Percentiles rank a stretch among this genome's conserved stretches.
These are phyloP conservation scores for Belonocnema kinseyi DNA, from an alignment of 1,140 invertebrate species.

Conservation along the genomic window DNA sequence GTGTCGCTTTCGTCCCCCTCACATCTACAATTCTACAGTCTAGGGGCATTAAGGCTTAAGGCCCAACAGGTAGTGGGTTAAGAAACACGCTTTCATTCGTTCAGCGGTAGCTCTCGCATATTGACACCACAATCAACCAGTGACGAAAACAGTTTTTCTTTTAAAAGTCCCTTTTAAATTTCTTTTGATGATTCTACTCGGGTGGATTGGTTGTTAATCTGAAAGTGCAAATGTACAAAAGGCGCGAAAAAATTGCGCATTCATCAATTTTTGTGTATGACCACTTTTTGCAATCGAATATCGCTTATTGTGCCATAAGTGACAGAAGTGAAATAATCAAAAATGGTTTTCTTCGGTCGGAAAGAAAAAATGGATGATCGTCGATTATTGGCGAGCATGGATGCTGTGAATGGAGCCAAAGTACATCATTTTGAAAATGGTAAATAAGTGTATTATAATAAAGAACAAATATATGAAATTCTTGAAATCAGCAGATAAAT, in stretches of 20 bases:
- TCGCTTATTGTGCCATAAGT: neutral
- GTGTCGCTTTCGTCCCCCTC: conserved; percentile 51
- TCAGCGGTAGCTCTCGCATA: conserved; percentile 32
- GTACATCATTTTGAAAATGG: conserved; percentile 70
- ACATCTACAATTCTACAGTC: neutral
- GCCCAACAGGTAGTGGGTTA: conserved; percentile 41
- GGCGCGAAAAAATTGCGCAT: neutral
- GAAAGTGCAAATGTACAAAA: neutral
- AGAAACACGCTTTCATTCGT: conserved; percentile 55
- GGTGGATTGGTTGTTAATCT: neutral
- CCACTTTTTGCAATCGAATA: neutral
- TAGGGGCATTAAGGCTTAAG: conserved; percentile 42
- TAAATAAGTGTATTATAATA: conserved; percentile 47
- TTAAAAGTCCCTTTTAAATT: conserved; percentile 36
- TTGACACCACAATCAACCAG: conserved; percentile 25
- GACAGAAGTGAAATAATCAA: conserved; percentile 6
- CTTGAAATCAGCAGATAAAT: neutral
- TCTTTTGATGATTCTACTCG: conserved; percentile 33
- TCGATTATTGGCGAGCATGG: conserved; percentile 67
- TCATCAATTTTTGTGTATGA: conserved; percentile 31
- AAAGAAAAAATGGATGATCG: conserved; percentile 70
- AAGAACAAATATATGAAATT: neutral
- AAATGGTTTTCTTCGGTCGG: conserved; percentile 71
- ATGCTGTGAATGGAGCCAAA: conserved; percentile 66
- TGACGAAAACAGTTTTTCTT: neutral